Conservation (phyloP, 2,797 vertebrate species). For the Pyrocephalus nanus region DNA sequence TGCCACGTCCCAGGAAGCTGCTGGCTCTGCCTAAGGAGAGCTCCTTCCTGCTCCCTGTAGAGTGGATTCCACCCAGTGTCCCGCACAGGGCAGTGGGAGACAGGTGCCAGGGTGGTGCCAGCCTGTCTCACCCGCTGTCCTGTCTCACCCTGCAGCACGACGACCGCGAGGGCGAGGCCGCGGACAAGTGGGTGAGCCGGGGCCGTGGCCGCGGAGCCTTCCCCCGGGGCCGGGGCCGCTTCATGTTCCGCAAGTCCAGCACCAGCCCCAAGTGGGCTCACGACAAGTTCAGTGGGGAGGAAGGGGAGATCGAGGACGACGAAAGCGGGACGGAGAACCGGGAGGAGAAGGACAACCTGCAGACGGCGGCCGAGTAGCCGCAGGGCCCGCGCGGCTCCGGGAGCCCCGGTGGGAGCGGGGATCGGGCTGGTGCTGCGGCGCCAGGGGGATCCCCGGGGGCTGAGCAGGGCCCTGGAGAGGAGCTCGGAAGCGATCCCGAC, state of each 20-base stretch:
- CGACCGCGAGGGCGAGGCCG: slow-evolving; percentile 85
- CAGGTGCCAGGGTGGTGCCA: neutral
- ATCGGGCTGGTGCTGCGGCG: slow-evolving; percentile 7
- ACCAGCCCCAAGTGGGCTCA: slow-evolving; percentile 90
- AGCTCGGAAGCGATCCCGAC: slow-evolving; percentile 18
- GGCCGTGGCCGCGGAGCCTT: slow-evolving; percentile 84
- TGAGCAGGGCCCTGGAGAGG: slow-evolving; percentile 39
- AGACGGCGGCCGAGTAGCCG: slow-evolving; percentile 76
- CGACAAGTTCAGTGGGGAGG: slow-evolving; percentile 89
- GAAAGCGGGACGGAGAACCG: slow-evolving; percentile 84
- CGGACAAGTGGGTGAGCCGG: slow-evolving; percentile 82
- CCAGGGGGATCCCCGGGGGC: slow-evolving; percentile 41
- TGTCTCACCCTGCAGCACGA: slow-evolving; percentile 82
- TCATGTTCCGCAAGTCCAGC: slow-evolving; percentile 91
- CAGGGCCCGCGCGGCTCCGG: neutral
- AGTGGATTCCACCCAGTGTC: neutral
- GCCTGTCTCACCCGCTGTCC: neutral
- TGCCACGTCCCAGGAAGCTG: neutral
- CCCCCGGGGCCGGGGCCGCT: slow-evolving; percentile 85
- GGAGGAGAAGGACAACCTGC: slow-evolving; percentile 78
- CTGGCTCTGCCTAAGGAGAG: neutral
- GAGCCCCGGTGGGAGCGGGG: slow-evolving; percentile 53
- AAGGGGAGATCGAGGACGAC: slow-evolving; percentile 83
- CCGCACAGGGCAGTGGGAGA: neutral
- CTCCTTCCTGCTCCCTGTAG: neutral